phyloP scores from a whole-genome alignment of 2,797 vertebrate genomes.

The Enteromius unitaeniatus region DNA sequence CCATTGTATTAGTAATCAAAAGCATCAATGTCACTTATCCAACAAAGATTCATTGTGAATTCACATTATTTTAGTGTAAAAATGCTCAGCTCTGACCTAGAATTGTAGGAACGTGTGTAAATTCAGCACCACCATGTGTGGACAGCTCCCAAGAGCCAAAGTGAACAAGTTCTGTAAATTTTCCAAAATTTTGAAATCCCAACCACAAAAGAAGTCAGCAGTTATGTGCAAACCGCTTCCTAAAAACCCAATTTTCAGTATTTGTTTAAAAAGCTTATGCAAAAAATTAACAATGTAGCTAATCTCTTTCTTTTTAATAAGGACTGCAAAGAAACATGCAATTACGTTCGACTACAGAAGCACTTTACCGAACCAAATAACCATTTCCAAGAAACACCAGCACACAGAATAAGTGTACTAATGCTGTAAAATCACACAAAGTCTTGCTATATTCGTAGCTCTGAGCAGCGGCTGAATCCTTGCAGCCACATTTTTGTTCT shows the following conservation, averaged over 20 bases:
- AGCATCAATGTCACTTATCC: neutral
- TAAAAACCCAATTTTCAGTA: constrained; percentile 5
- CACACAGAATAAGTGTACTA: neutral
- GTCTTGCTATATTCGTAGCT: neutral
- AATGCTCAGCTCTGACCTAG: neutral
- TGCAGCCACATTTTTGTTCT: neutral
- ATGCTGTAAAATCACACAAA: neutral
- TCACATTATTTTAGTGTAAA: neutral
- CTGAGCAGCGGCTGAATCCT: neutral
- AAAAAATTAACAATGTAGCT: neutral
- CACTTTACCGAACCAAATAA: neutral
- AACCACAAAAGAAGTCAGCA: neutral
- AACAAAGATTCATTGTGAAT: neutral
- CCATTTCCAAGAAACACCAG: neutral
- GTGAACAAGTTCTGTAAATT: neutral
- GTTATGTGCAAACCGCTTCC: constrained; percentile 9
- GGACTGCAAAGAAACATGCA: neutral
- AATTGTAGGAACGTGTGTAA: neutral
- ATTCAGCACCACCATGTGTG: constrained; percentile 11
- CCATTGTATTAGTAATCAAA: neutral
- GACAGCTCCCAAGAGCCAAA: constrained; percentile 26
- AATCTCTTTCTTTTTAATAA: neutral
- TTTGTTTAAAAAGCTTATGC: neutral
- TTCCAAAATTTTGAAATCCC: neutral
- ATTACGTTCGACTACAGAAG: neutral